Percentiles rank a stretch among this genome's conserved stretches.
Evolutionary conservation across 1,140 invertebrate genomes (phyloP).

Genomic region (Drosophila pallidifrons): DNA sequence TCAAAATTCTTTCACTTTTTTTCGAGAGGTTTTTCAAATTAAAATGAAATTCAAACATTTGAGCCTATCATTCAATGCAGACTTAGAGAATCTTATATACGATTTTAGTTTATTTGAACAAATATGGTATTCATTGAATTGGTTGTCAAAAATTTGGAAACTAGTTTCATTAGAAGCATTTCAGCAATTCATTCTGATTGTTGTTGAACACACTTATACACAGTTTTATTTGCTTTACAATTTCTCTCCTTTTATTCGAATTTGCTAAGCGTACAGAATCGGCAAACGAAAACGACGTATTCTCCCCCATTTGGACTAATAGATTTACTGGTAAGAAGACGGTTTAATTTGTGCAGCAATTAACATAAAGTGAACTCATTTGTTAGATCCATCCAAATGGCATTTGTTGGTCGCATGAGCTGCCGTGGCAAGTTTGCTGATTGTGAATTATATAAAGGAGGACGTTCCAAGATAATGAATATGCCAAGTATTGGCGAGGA

Average conservation of each 20-base stretch:
- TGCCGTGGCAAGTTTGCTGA: slow-evolving; percentile 31
- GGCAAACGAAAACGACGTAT: slow-evolving; percentile 8
- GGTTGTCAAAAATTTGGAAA: background rate
- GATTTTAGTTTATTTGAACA: background rate
- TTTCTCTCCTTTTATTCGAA: slow-evolving; percentile 32
- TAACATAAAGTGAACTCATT: background rate
- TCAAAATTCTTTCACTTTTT: too few relatives aligned
- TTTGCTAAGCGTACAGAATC: slow-evolving; percentile 9
- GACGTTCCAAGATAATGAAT: slow-evolving; percentile 5
- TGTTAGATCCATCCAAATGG: slow-evolving; percentile 38
- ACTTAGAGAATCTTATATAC: too few relatives aligned
- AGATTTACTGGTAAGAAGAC: slow-evolving; percentile 10
- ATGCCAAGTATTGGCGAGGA: background rate
- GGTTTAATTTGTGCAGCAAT: background rate
- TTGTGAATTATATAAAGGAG: slow-evolving; percentile 36
- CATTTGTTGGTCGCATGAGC: slow-evolving; percentile 61
- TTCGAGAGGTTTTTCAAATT: too few relatives aligned
- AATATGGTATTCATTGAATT: background rate
- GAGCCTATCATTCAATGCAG: too few relatives aligned
- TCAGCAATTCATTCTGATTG: slow-evolving; percentile 33
- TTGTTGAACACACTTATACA: slow-evolving; percentile 42
- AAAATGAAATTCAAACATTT: too few relatives aligned
- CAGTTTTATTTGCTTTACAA: slow-evolving; percentile 42
- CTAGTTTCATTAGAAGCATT: background rate
- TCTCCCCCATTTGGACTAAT: slow-evolving; percentile 9